Evolutionary conservation across 2,888 invertebrate species (phyloP).

Genomic region (Ennomos fuscantarius): DNA sequence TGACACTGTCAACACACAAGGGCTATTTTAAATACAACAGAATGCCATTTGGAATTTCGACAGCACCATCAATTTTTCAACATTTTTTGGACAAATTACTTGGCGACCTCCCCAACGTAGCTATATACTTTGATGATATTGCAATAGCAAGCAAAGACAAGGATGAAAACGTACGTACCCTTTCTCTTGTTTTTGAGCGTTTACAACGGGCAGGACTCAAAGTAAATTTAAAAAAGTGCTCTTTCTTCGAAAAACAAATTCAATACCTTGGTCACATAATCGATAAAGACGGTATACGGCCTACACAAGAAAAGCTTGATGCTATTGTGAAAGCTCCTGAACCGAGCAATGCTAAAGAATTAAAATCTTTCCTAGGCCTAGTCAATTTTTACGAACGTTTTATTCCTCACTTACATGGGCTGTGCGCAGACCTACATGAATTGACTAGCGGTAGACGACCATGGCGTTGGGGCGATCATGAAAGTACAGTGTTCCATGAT

Average conservation of each 20-base stretch:
- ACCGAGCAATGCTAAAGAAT: neutral
- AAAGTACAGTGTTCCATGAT: conserved; percentile 2
- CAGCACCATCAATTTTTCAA: conserved; percentile 5
- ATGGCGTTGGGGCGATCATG: conserved; percentile 15
- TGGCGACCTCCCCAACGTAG: conserved; percentile 14
- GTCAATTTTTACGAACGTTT: conserved; percentile 4
- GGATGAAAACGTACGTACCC: conserved; percentile 11
- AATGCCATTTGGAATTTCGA: conserved; percentile 7
- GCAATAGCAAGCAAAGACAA: conserved; percentile 9
- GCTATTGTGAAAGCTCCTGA: neutral
- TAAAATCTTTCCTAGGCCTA: neutral
- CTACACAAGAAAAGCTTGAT: neutral
- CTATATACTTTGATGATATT: conserved; percentile 24
- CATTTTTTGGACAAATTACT: conserved; percentile 3
- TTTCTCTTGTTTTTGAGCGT: conserved; percentile 12
- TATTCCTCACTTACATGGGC: neutral
- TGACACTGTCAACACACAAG: conserved; percentile 3
- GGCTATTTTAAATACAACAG: conserved; percentile 4
- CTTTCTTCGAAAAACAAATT: too few relatives aligned
- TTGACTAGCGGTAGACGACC: too few relatives aligned
- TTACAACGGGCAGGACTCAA: conserved; percentile 8
- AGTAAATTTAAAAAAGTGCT: conserved; percentile 2
- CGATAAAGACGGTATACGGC: neutral
- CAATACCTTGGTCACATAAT: conserved; percentile 3
- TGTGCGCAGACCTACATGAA: too few relatives aligned